phyloP scores from a whole-genome alignment of 2,888 invertebrate genomes.

The Luperina testacea region DNA sequence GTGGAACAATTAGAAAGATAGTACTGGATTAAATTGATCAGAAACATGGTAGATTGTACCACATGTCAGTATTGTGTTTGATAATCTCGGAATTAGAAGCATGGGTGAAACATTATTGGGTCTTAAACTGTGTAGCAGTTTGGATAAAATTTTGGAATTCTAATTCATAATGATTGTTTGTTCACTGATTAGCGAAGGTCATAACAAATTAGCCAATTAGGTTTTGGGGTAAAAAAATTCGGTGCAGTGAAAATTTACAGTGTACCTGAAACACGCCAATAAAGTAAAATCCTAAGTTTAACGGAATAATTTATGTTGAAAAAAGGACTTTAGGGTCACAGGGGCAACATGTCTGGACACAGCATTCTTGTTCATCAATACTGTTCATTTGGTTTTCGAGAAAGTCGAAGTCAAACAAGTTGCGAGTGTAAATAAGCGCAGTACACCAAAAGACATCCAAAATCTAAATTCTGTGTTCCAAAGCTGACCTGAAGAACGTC shows the following conservation, averaged over 20 bases:
- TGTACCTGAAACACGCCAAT: constrained; percentile 10
- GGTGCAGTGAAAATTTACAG: constrained; percentile 9
- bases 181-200: neutral
- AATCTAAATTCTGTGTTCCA: constrained; percentile 3
- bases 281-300: neutral
- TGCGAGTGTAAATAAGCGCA: constrained; percentile 26
- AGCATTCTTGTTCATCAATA: neutral
- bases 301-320: constrained; percentile 3
- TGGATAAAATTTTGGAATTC: constrained; percentile 4
- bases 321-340: constrained; percentile 15
- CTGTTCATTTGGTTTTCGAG: neutral
- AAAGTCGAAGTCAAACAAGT: constrained; percentile 14
- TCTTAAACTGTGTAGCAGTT: constrained; percentile 16
- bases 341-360: neutral
- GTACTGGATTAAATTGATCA: neutral
- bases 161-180: neutral
- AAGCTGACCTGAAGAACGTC: constrained; percentile 54
- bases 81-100: constrained; percentile 19
- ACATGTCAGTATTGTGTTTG: neutral
- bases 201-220: constrained; percentile 5
- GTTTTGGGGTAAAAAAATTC: neutral
- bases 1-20: neutral
- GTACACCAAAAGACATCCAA: constrained; percentile 35
- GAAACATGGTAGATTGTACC: neutral
- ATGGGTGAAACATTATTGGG: neutral